phyloP scores from a whole-genome alignment of 1,140 invertebrate genomes.

The Drosophila asahinai region DNA sequence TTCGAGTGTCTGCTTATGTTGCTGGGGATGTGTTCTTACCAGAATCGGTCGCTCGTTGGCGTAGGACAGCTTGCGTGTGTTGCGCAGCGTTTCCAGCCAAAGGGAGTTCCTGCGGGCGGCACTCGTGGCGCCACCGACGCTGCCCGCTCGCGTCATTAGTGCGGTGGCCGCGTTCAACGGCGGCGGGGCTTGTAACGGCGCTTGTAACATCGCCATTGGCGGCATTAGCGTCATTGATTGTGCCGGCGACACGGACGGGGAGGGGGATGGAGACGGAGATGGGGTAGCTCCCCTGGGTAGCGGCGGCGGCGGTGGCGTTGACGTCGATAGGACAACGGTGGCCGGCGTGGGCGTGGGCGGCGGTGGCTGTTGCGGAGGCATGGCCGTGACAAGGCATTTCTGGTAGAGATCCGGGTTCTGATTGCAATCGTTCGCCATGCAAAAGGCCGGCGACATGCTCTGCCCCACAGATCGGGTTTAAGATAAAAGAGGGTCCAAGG shows the following conservation, averaged over 20 bases:
- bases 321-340: conserved; percentile 39
- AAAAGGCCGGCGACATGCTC: conserved; percentile 77
- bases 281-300: not conserved
- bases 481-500: not conserved
- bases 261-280: conserved; percentile 10
- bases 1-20: not conserved
- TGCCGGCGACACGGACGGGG: conserved; percentile 17
- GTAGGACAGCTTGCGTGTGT: conserved; percentile 73
- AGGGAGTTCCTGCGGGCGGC: conserved; percentile 71
- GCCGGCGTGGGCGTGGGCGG: conserved; percentile 12
- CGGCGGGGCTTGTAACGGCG: conserved; percentile 8
- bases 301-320: conserved; percentile 18
- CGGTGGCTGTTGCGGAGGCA: conserved; percentile 2
- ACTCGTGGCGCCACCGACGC: conserved; percentile 62
- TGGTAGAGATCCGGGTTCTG: conserved; percentile 45
- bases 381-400: conserved; percentile 38
- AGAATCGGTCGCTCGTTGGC: conserved; percentile 68
- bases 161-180: conserved; percentile 20
- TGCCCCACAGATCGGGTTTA: not conserved
- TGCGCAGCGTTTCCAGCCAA: conserved; percentile 72
- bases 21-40: conserved; percentile 47
- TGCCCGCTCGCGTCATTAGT: conserved; percentile 64
- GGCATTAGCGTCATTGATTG: conserved; percentile 20
- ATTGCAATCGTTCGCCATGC: conserved; percentile 71
- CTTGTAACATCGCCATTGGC: conserved; percentile 17